These are phyloP conservation scores for Mamestra configurata DNA, from an alignment of 1,140 invertebrate genomes.

Conservation along the genomic window DNA sequence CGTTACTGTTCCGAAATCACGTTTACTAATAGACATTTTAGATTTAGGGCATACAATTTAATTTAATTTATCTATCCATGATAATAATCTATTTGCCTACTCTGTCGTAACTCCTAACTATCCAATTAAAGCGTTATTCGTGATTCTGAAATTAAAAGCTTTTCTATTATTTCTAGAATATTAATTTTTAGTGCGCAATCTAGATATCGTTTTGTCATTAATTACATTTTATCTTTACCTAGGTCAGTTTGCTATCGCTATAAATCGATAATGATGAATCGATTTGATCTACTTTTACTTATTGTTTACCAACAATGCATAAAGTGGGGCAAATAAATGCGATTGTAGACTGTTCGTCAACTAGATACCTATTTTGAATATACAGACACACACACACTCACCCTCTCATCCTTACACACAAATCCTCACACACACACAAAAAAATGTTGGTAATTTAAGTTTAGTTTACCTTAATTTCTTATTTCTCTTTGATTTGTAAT, in stretches of 20 bases:
- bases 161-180: constrained; percentile 12
- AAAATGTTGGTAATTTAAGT: too few species aligned
- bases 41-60: constrained; percentile 26
- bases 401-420: too few species aligned
- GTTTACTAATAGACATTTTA: background rate
- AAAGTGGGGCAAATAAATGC: constrained; percentile 5
- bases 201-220: background rate
- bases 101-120: constrained; percentile 16
- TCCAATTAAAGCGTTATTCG: background rate
- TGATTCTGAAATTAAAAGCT: background rate
- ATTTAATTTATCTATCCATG: constrained; percentile 18
- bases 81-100: constrained; percentile 11
- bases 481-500: too few species aligned
- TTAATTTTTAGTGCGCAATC: background rate
- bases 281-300: constrained; percentile 10
- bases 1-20: constrained; percentile 20
- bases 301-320: constrained; percentile 26
- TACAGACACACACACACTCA: too few species aligned
- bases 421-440: too few species aligned
- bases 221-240: background rate
- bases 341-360: background rate
- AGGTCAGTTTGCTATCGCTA: constrained; percentile 5
- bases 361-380: background rate
- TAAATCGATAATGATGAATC: background rate
- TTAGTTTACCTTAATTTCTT: too few species aligned